A percentile compares a stretch with the other conserved stretches of the same genome.
Conservation (phyloP, 1,140 invertebrate species). For the Adoxophyes honmai region DNA sequence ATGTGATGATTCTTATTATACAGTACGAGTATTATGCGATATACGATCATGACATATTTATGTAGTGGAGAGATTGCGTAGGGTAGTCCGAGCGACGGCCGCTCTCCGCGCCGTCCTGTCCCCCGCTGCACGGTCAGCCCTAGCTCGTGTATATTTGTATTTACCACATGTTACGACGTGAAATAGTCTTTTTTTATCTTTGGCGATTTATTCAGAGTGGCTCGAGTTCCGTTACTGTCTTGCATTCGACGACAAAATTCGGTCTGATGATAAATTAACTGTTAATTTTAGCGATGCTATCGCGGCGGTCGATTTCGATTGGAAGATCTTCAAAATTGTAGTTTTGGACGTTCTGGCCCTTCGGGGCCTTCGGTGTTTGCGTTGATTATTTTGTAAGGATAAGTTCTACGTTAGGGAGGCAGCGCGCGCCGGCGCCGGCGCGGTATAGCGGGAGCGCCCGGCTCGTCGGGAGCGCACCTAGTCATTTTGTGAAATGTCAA, state of each 20-base stretch:
- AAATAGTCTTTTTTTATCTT: slow-evolving; percentile 54
- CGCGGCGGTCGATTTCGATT: slow-evolving; percentile 34
- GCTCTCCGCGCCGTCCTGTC: slow-evolving; percentile 27
- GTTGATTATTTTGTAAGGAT: slow-evolving; percentile 60
- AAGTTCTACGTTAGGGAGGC: slow-evolving; percentile 31
- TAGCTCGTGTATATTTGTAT: slow-evolving; percentile 66
- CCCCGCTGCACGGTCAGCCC: slow-evolving; percentile 56
- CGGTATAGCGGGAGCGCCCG: slow-evolving; percentile 47
- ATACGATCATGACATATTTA: slow-evolving; percentile 67
- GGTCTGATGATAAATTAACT: slow-evolving; percentile 37
- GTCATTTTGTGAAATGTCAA: slow-evolving; percentile 78
- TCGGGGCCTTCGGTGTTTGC: slow-evolving; percentile 34
- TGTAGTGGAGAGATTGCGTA: slow-evolving; percentile 53
- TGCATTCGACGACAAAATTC: slow-evolving; percentile 56
- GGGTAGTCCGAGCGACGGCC: slow-evolving; percentile 45
- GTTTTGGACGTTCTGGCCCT: slow-evolving; percentile 34
- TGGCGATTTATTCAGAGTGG: slow-evolving; percentile 66
- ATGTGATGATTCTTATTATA: slow-evolving; percentile 64
- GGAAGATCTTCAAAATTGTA: slow-evolving; percentile 51
- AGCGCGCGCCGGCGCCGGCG: slow-evolving; percentile 9
- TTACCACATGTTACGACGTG: slow-evolving; percentile 50
- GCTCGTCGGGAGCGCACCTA: slow-evolving; percentile 64
- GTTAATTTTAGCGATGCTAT: slow-evolving; percentile 21
- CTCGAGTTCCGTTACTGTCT: slow-evolving; percentile 71
- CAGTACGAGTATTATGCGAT: slow-evolving; percentile 63